These are phyloP conservation scores for Aspidiotus destructor DNA, from an alignment of 2,888 invertebrate genomes.

Conservation along the genomic window DNA sequence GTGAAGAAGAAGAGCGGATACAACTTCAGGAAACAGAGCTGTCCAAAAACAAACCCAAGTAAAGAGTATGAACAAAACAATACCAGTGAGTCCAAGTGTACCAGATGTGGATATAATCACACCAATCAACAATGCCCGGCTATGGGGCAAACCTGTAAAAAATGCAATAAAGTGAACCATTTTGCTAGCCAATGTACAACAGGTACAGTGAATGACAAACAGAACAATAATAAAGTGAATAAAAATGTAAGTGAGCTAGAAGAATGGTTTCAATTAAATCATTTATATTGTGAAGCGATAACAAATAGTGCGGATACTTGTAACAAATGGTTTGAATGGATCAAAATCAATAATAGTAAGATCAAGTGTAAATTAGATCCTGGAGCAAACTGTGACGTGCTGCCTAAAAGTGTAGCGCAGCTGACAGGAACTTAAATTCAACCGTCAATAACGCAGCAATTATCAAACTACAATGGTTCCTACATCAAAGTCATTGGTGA, in stretches of 20 bases:
- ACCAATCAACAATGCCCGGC: background rate
- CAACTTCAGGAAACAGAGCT: background rate
- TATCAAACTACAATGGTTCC: background rate
- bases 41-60: background rate
- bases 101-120: background rate
- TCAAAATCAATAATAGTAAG: background rate
- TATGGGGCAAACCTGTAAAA: background rate
- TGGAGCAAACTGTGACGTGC: background rate
- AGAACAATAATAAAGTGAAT: background rate
- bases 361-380: background rate
- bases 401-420: background rate
- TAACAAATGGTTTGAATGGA: background rate
- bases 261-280: background rate
- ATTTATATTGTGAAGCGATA: background rate
- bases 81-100: background rate
- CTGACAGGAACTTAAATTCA: background rate
- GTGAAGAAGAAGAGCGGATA: background rate
- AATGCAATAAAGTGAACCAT: background rate
- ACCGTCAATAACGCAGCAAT: background rate
- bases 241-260: background rate
- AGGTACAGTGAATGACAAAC: background rate
- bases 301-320: background rate
- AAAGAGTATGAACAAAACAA: background rate
- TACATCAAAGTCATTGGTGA: background rate
- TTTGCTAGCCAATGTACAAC: background rate